Base-by-base conservation (phyloP, 2,888 invertebrate species). In the Hemithea aestivaria region DNA sequence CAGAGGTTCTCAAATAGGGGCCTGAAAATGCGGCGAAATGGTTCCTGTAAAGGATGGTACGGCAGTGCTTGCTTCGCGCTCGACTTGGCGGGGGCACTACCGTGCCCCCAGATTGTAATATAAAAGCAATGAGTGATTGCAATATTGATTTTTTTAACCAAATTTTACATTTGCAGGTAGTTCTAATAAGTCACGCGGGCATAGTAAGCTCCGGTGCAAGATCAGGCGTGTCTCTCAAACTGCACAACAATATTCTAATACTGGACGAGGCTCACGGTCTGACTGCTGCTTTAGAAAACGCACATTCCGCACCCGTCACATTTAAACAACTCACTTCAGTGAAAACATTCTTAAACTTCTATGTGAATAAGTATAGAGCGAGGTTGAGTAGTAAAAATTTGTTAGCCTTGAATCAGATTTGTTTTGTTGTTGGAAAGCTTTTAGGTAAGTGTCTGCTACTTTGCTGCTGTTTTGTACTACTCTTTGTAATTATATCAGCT, bases 241-340 rank as follows among this genome's bases (percentile, higher is more conserved):
- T 91, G 1, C 90, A 91, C 57, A 90, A 92, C 53, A 94, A 94
- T 64, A 82, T 98, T 12, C 88, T 99, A 0, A 94, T 99, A 41
- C 89, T 96, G 9, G 99, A 99, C 67, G 99, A 99, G 77, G 99
- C 99, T 0, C 99, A 99, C 62, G 99, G 99, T 73, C 89, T 99
- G 1, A 82, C 98, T 6, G 96, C 98, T 45, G 95, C 97, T 0
- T 91, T 99, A 51, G 93, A 94, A 45, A 93, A 92, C 61, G 94
- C 98, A 57, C 92, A 98, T 66, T 94, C 95, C 43, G 90, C 92
- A 0, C 92, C 93, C 24, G 82, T 98, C 7, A 90, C 87, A 0
- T 89, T 90, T 0, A 83, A 87, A 52, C 94, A 96, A 69, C 63
- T 95, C 32, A 73, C 89, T 8, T 80, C 90, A 29, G 90, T 92